phyloP scores from a whole-genome alignment of 2,888 invertebrate species.

The Chesias legatella region DNA sequence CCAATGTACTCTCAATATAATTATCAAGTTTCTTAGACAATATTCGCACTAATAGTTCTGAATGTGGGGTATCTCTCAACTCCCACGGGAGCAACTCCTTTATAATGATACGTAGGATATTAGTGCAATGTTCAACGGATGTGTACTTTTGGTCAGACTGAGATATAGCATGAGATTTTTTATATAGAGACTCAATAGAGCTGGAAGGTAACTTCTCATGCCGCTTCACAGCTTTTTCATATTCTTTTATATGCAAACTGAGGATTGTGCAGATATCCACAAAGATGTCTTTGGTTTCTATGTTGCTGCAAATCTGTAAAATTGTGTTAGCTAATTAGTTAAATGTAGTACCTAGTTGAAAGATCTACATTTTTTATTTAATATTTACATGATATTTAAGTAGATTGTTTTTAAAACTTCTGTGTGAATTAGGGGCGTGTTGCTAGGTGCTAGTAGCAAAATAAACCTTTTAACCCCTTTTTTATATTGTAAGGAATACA shows the following conservation, averaged over 20 bases:
- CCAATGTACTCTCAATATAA: conserved; percentile 67
- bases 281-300: conserved; percentile 68
- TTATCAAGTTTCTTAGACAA: conserved; percentile 79
- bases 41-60: conserved; percentile 81
- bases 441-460: no score
- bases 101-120: conserved; percentile 79
- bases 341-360: no score
- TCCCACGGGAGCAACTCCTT: conserved; percentile 85
- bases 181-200: conserved; percentile 72
- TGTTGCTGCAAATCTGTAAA: conserved; percentile 65
- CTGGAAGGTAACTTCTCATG: conserved; percentile 67
- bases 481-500: no score
- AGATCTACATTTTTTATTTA: no score
- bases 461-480: no score
- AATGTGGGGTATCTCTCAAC: conserved; percentile 84
- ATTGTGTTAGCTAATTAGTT: not conserved
- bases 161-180: conserved; percentile 59
- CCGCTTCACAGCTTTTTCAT: conserved; percentile 81
- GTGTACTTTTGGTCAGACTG: conserved; percentile 52
- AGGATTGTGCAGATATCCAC: conserved; percentile 75
- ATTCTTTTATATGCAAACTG: conserved; percentile 83
- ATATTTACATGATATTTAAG: no score
- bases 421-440: no score
- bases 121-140: conserved; percentile 80
- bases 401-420: no score